These are phyloP conservation scores for Cyprinodon brontotheroides DNA, from an alignment of 2,113 vertebrate species.

Conservation along the genomic window DNA sequence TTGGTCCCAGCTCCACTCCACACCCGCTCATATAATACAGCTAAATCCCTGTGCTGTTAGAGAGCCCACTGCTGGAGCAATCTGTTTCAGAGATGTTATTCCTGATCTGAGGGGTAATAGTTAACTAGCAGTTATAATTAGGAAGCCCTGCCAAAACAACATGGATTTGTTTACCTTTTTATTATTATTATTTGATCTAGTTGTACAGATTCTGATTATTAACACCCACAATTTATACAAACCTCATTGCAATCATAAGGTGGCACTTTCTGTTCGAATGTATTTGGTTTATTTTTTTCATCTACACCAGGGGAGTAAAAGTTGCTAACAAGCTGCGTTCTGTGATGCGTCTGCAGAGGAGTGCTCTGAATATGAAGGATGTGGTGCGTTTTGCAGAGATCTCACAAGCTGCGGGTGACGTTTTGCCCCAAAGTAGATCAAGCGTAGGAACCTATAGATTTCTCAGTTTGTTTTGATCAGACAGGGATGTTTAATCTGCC, in stretches of 20 bases:
- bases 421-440: constrained; percentile 2
- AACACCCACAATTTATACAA: not conserved
- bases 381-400: constrained; percentile 8
- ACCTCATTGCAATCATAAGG: not conserved
- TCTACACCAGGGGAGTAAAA: not conserved
- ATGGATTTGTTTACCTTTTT: too few species aligned
- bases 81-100: not conserved
- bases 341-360: not conserved
- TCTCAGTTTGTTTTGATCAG: not conserved
- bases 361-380: constrained; percentile 16
- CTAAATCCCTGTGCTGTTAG: constrained; percentile 22
- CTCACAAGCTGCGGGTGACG: constrained; percentile 24
- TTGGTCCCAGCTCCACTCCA: constrained; percentile 19
- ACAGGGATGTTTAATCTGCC: not conserved
- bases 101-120: not conserved
- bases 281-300: too few species aligned
- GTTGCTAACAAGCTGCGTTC: not conserved
- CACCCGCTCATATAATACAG: constrained; percentile 19
- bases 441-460: constrained; percentile 5
- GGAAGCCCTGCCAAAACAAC: not conserved
- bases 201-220: not conserved
- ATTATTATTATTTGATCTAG: not conserved
- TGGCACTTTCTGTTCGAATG: not conserved
- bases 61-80: not conserved
- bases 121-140: not conserved